Evolutionary conservation across 2,113 vertebrate genomes (phyloP).

Genomic region (Megalops atlanticus): DNA sequence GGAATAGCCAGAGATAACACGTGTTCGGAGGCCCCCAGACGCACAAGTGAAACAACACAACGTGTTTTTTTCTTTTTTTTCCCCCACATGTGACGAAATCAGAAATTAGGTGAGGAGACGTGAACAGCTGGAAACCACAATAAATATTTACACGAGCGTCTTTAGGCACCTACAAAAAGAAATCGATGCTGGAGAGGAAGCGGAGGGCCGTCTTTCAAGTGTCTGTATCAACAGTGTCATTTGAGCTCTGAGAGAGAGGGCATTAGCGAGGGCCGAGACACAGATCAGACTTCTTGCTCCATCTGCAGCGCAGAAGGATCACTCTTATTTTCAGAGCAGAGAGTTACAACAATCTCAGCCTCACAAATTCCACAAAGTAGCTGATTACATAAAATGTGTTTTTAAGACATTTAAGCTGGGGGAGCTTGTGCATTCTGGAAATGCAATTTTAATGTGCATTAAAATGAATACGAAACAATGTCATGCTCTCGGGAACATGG

Average conservation of each 20-base stretch:
- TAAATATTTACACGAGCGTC: conserved; percentile 49
- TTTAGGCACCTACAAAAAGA: conserved; percentile 45
- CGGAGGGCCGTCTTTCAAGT: conserved; percentile 26
- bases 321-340: not conserved
- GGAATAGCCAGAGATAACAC: conserved; percentile 44
- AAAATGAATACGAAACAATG: not conserved
- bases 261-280: not conserved
- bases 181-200: conserved; percentile 43
- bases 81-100: conserved; percentile 54
- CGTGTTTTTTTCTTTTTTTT: no score
- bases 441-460: not conserved
- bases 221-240: conserved; percentile 30
- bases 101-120: conserved; percentile 51
- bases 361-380: not conserved
- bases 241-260: conserved; percentile 24
- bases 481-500: not conserved
- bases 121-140: conserved; percentile 40
- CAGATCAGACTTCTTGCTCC: not conserved
- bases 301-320: not conserved
- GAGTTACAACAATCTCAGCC: not conserved
- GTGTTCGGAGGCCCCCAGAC: conserved; percentile 56
- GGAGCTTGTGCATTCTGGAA: not conserved
- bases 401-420: not conserved
- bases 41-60: conserved; percentile 70
- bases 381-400: not conserved